phyloP scores from a whole-genome alignment of 2,113 vertebrate genomes.

The Phylloscopus trochiloides region DNA sequence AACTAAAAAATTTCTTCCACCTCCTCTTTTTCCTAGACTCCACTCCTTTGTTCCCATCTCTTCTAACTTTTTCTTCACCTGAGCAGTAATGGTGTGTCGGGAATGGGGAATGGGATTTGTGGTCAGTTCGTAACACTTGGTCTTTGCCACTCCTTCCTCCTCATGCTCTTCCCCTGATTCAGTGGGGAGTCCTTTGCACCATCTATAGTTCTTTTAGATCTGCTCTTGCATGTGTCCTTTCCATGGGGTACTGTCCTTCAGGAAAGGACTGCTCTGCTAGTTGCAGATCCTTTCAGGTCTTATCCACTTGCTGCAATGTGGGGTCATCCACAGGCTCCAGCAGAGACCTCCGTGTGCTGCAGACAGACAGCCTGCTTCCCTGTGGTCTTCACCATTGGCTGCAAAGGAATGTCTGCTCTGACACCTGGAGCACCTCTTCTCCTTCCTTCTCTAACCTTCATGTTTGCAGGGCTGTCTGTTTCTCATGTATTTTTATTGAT shows the following conservation, averaged over 20 bases:
- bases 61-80: not conserved
- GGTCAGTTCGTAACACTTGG: not conserved
- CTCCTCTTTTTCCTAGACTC: not conserved
- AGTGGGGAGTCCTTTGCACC: fast-evolving
- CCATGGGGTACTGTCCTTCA: not conserved
- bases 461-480: not conserved
- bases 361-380: not conserved
- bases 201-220: not conserved
- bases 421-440: not conserved
- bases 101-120: not conserved
- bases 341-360: not conserved
- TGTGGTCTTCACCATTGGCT: not conserved
- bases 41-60: not conserved
- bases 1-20: not conserved
- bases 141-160: not conserved
- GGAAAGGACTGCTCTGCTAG: fast-evolving
- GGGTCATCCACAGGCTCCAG: not conserved
- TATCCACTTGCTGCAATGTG: not conserved
- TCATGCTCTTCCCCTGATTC: not conserved
- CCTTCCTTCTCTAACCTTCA: not conserved
- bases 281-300: not conserved
- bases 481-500: not conserved
- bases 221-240: not conserved
- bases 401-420: not conserved
- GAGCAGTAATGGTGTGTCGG: fast-evolving